A percentile compares a stretch with the other conserved stretches of the same genome.
Conservation (phyloP, 2,888 invertebrate species). For the Cerastis leucographa region DNA sequence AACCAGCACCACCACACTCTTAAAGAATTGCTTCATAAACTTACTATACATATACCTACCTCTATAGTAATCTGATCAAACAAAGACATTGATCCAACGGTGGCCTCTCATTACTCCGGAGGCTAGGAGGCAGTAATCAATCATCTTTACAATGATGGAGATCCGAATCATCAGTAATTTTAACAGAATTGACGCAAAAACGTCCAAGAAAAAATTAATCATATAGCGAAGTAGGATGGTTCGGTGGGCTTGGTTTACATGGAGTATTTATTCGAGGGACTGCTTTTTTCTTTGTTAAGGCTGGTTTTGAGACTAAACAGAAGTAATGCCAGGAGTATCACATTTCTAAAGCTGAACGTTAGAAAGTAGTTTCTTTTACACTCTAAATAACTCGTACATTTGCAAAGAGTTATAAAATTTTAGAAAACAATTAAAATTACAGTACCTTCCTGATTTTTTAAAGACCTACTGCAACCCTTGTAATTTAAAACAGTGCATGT, state of each 20-base stretch:
- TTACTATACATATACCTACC: neutral
- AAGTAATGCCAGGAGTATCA: neutral
- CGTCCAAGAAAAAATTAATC: slow-evolving; percentile 59
- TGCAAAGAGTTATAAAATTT: neutral
- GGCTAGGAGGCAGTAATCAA: slow-evolving; percentile 60
- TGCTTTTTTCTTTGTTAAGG: neutral
- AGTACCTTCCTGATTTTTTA: neutral
- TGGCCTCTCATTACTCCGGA: slow-evolving; percentile 53
- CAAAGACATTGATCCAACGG: slow-evolving; percentile 51
- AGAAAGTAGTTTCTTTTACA: neutral
- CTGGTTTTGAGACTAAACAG: neutral
- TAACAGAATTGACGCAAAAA: slow-evolving; percentile 67
- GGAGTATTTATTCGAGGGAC: slow-evolving; percentile 18
- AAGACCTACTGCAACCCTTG: neutral
- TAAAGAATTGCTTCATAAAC: too few species aligned
- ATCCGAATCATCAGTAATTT: slow-evolving; percentile 65
- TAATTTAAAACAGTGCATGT: neutral
- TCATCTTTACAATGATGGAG: slow-evolving; percentile 56
- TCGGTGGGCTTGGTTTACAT: slow-evolving; percentile 55
- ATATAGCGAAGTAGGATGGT: slow-evolving; percentile 51
- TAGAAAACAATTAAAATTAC: neutral
- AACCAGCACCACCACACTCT: neutral
- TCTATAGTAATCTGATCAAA: slow-evolving; percentile 40
- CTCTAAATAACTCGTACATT: neutral
- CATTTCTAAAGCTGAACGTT: neutral